phyloP scores from a whole-genome alignment of 2,888 invertebrate species.

The Drosophila colorata region DNA sequence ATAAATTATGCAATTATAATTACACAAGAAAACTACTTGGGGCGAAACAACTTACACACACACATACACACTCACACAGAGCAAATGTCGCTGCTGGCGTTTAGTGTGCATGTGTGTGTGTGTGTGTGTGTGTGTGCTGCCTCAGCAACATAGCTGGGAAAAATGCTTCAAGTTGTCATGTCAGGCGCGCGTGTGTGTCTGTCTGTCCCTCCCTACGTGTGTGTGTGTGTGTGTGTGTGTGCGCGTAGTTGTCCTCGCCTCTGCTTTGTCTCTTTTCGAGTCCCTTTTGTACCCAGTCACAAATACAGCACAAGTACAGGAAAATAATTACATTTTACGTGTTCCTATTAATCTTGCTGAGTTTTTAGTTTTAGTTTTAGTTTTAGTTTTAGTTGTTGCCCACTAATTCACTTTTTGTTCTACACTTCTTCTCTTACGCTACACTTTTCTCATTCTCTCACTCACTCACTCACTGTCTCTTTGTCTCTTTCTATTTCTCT shows the following conservation, averaged over 20 bases:
- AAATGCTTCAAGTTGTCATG: constrained; percentile 76
- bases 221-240: constrained; percentile 20
- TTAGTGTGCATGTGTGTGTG: constrained; percentile 16
- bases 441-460: background rate
- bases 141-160: constrained; percentile 55
- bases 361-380: constrained; percentile 77
- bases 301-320: constrained; percentile 79
- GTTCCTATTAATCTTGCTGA: constrained; percentile 81
- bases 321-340: constrained; percentile 81
- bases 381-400: constrained; percentile 70
- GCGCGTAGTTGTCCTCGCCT: constrained; percentile 29
- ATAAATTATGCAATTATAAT: constrained; percentile 81
- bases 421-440: constrained; percentile 8
- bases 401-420: constrained; percentile 74
- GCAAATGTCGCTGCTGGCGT: background rate
- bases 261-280: background rate
- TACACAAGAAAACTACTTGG: constrained; percentile 82
- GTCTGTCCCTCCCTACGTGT: constrained; percentile 4
- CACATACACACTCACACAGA: constrained; percentile 8
- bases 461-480: background rate
- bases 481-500: background rate
- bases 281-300: constrained; percentile 36
- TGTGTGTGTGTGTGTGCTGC: constrained; percentile 35
- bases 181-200: constrained; percentile 48
- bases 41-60: constrained; percentile 68